Evolutionary conservation across 1,140 invertebrate species (phyloP), one percentile per base, ranked within the genome.

Genomic region (Thalassaphorura encarpata): DNA sequence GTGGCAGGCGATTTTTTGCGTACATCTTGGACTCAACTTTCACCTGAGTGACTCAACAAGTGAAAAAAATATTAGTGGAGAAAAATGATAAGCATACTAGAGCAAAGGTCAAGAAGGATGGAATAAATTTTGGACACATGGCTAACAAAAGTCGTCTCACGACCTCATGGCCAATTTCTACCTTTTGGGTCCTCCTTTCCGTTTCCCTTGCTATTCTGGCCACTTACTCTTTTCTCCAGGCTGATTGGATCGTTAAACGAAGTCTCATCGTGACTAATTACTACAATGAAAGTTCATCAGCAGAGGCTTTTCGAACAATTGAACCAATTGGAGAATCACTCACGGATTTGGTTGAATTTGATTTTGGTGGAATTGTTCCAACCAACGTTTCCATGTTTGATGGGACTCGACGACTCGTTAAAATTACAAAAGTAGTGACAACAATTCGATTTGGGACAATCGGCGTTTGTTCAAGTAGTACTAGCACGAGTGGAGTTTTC

Each of bases 141-240:
- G n/a, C n/a, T n/a, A n/a, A 56, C 26, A 55, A 55, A 45, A 40
- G 41, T 28, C 47, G 28, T 1, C 27, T 58, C 23, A 40, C 36
- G 15, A 62, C 60, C 0, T 58, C 56, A 15, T 62, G 60, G 60
- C 49, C 55, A 19, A 56, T 62, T 24, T 54, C 60, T 0, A 11
- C 53, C 1, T 57, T 62, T 46, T 62, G 60, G 60, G 52, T 58
- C 0, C 43, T 62, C 31, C 33, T 62, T 19, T 62, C 60, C 3
- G 29, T 58, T 2, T 24, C 18, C 21, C 29, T 54, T 28, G 56
- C 55, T 6, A 24, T 62, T 2, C n/a, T 62, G 29, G 46, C 60
- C 3, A 62, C 52, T 15, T 62, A 54, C 43, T 58, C 55, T 42
- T 62, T 62, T 31, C 60, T 62, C 24, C 60, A 62, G 36, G 60